A percentile compares a stretch with the other conserved stretches of the same genome.
Conservation (phyloP, 2,113 vertebrate genomes). For the Platanista minor region DNA sequence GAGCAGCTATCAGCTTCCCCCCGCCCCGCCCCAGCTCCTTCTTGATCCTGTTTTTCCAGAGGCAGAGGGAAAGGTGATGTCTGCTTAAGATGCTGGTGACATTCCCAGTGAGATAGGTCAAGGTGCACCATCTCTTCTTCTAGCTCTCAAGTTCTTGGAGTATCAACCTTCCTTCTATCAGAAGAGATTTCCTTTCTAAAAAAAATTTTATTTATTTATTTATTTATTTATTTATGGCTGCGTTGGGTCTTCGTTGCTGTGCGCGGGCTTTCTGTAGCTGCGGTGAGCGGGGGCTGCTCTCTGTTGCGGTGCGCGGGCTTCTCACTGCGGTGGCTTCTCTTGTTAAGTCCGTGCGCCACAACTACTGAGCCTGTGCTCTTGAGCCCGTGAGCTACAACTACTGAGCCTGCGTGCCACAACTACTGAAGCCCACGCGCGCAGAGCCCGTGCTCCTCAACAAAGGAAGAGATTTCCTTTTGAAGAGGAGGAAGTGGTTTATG, state of each 20-base stretch:
- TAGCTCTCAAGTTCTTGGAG: neutral
- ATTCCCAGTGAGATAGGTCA: neutral
- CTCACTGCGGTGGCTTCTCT: too few relatives aligned
- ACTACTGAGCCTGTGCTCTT: too few relatives aligned
- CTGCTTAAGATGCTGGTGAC: neutral
- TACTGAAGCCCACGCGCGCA: accelerated
- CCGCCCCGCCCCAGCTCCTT: neutral
- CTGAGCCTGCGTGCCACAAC: too few relatives aligned
- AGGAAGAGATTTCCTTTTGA: neutral
- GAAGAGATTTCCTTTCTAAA: neutral
- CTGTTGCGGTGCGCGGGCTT: too few relatives aligned
- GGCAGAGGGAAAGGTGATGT: neutral
- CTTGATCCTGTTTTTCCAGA: neutral
- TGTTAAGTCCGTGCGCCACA: too few relatives aligned
- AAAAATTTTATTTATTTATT: too few relatives aligned
- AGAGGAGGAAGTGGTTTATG: slow-evolving; percentile 44
- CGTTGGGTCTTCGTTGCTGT: too few relatives aligned
- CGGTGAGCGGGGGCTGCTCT: too few relatives aligned
- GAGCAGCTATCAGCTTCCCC: neutral
- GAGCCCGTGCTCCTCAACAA: too few relatives aligned
- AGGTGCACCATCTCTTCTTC: neutral
- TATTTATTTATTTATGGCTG: too few relatives aligned
- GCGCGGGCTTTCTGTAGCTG: too few relatives aligned
- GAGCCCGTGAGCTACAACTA: too few relatives aligned
- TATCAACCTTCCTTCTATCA: neutral